These are phyloP conservation scores for Cardinalis cardinalis DNA, from an alignment of 2,113 vertebrate genomes.

Conservation along the genomic window DNA sequence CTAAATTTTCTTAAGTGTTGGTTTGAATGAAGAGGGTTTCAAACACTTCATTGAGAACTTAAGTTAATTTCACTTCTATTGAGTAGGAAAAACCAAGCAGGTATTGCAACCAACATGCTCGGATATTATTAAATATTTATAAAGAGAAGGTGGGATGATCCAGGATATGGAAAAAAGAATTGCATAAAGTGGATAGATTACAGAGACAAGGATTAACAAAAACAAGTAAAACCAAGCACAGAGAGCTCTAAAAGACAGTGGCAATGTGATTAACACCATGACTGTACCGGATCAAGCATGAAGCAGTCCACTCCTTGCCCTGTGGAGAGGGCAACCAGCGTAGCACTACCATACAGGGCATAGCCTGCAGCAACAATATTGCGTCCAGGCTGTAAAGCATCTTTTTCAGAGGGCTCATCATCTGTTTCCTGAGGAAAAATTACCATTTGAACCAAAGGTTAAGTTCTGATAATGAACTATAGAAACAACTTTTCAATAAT, in stretches of 20 bases:
- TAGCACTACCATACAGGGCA: conserved; percentile 93
- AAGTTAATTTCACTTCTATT: not conserved
- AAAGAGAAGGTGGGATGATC: not conserved
- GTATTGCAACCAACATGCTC: not conserved
- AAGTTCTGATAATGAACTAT: not conserved
- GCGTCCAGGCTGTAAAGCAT: conserved; percentile 85
- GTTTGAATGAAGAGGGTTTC: not conserved
- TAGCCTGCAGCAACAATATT: conserved; percentile 93
- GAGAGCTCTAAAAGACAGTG: not conserved
- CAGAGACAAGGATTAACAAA: not conserved
- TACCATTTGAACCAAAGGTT: not conserved
- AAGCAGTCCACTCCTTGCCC: conserved; percentile 93
- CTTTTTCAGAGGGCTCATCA: conserved; percentile 81
- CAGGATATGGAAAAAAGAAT: not conserved
- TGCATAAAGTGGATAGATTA: not conserved
- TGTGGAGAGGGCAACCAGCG: conserved; percentile 88
- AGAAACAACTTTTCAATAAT: not conserved
- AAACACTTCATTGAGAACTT: not conserved
- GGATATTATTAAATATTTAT: not conserved
- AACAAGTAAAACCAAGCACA: not conserved
- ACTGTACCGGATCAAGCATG: conserved; percentile 91
- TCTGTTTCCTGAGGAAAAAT: conserved; percentile 71
- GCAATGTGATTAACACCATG: not conserved
- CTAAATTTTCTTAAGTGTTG: not conserved
- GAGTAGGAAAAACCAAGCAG: not conserved